phyloP scores from a whole-genome alignment of 2,113 vertebrate species.

The Gopherus flavomarginatus region DNA sequence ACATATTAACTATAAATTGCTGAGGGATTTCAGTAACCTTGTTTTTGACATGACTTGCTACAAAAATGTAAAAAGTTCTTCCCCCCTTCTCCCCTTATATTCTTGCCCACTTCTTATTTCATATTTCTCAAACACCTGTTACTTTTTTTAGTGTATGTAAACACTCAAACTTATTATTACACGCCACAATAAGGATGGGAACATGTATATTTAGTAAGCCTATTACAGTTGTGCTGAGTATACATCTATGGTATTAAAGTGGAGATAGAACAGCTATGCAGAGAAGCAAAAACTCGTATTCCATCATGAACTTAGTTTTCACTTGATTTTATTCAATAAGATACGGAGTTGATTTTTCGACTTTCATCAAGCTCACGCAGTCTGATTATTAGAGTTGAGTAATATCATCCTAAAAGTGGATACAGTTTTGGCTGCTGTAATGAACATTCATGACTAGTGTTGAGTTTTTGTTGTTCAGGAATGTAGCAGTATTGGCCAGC shows the following conservation, averaged over 20 bases:
- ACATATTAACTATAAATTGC: background rate
- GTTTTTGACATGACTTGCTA: no score
- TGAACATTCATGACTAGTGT: background rate
- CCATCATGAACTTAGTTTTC: background rate
- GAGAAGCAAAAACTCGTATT: background rate
- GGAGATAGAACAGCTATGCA: background rate
- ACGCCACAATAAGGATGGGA: accelerated
- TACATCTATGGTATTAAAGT: background rate
- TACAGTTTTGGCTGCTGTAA: background rate
- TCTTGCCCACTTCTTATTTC: background rate
- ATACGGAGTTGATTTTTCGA: background rate
- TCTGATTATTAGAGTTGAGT: background rate
- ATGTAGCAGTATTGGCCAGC: background rate
- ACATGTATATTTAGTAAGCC: background rate
- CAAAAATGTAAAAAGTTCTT: background rate
- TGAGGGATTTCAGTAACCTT: background rate
- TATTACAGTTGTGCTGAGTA: background rate
- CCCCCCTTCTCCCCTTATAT: background rate
- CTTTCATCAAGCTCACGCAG: background rate
- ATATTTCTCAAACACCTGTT: background rate
- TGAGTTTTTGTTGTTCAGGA: background rate
- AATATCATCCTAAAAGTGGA: background rate
- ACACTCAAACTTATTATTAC: background rate
- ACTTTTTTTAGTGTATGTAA: background rate
- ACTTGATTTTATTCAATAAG: background rate